Base-by-base conservation (phyloP, 2,888 invertebrate species). In the Galeopsomyia nigrocyanea region DNA sequence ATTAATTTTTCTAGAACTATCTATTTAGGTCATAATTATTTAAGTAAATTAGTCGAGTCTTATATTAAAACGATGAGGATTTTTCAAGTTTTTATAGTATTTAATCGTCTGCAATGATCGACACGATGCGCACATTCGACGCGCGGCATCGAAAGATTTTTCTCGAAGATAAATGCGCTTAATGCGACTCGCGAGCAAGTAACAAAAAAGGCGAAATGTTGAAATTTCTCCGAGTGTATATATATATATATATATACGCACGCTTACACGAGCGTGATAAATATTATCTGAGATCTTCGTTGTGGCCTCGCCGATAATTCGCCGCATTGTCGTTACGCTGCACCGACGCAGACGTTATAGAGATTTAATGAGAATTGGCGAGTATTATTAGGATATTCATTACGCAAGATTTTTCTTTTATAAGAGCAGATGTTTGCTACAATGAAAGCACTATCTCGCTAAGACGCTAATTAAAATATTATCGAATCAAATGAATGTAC, bases 261-360 rank as follows among this genome's bases (percentile, higher is more conserved):
- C 16, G 56, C 13, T 21, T 46, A 39, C 63, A 57, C 46, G 26
- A 17, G 17, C 46, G 58, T 60, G 64, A 68, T 68, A 68, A 64
- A 55, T 58, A 39, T 46, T 72, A 64, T 68, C 68, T 26, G 14
- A 22, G 17, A 64, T 70, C 58, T 56, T 21, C 13, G 17, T 31
- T 19, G 26, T 26, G 66, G 60, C 26, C 50, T 51, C 67, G 13
- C 16, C 64, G 60, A 67, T 72, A 67, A 51, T 51, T 68, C 68
- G 19, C 67, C 57, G 63, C 67, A 72, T 68, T 68, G 53, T n/a
- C 51, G 39, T 61, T 66, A 49, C 56, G 39, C 14, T 19, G 17
- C 13, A 22, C 16, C 26, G 14, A 56, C 22, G 47, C 39, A 53
- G 14, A 2, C 31, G 10, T 53, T 68, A 22, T 68, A 60, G 26